Conservation (phyloP, 2,888 invertebrate genomes). For the Acanthopleura granulata region DNA sequence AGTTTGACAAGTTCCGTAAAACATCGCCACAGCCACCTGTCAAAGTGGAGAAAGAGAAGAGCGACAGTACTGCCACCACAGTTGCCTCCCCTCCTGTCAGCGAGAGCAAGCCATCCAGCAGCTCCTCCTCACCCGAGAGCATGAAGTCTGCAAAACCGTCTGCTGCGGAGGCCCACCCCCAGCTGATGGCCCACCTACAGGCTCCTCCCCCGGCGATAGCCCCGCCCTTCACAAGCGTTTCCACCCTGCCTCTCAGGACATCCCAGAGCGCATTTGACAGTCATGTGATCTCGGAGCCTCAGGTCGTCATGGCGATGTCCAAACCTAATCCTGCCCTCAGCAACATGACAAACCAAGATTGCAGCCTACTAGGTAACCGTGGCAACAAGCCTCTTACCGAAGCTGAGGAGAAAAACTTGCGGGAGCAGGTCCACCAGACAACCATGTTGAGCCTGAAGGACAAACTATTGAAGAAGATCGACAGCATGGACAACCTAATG, state of each 20-base stretch:
- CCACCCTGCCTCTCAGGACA: not conserved
- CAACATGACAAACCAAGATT: constrained; percentile 8
- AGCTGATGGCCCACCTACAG: constrained; percentile 59
- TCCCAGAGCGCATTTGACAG: not conserved
- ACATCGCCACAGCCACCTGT: not conserved
- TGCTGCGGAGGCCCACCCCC: constrained; percentile 57
- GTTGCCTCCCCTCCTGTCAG: not conserved
- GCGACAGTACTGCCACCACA: not conserved
- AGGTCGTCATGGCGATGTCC: not conserved
- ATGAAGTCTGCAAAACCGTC: constrained; percentile 38
- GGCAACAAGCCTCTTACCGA: constrained; percentile 1
- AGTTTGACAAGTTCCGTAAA: constrained; percentile 60
- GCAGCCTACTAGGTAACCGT: not conserved
- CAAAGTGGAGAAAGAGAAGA: not conserved
- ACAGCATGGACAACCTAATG: constrained; percentile 51
- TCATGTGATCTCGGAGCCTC: constrained; percentile 14
- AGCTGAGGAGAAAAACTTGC: constrained; percentile 22
- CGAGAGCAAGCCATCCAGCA: not conserved
- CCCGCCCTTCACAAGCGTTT: not conserved
- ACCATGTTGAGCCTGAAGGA: constrained; percentile 55
- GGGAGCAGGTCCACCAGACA: constrained; percentile 42
- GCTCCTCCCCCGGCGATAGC: constrained; percentile 27
- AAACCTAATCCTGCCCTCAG: not conserved
- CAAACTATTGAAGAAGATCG: constrained; percentile 51
- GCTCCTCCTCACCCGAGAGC: not conserved